These are phyloP conservation scores for Idaea biselata DNA, from an alignment of 2,888 invertebrate genomes.

Conservation along the genomic window DNA sequence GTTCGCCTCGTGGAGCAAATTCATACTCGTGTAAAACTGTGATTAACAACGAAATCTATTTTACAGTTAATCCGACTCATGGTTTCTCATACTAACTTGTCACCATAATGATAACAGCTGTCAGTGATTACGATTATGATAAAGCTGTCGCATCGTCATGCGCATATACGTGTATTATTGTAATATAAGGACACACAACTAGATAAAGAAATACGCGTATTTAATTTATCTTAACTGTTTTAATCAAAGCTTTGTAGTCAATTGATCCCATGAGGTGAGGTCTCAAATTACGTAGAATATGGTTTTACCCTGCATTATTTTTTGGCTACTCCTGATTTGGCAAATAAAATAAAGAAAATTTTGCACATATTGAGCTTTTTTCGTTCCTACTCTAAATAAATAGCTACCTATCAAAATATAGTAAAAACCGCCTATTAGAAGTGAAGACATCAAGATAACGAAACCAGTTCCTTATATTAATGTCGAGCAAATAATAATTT, in stretches of 20 bases:
- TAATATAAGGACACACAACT: background rate
- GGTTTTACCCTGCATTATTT: too few species aligned
- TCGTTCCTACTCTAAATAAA: background rate
- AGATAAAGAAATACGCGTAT: background rate
- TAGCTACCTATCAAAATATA: background rate
- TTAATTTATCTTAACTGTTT: background rate
- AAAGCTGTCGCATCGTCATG: constrained; percentile 6
- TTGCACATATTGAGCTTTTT: background rate
- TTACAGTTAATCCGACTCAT: background rate
- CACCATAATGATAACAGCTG: background rate
- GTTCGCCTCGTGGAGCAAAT: constrained; percentile 6
- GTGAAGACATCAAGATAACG: background rate
- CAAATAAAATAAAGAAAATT: background rate
- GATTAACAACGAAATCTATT: background rate
- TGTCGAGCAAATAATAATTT: too few species aligned
- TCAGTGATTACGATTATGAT: constrained; percentile 7
- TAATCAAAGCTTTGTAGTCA: background rate
- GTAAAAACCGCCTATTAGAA: background rate
- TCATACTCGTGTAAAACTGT: background rate
- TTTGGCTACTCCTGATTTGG: background rate
- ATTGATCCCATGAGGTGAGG: background rate
- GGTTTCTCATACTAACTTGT: background rate
- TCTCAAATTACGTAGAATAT: background rate
- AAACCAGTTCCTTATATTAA: background rate
- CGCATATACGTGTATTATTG: background rate